Evolutionary conservation across 1,140 invertebrate species (phyloP), one percentile per base, ranked within the genome.

Genomic region (Colletes latitarsis): DNA sequence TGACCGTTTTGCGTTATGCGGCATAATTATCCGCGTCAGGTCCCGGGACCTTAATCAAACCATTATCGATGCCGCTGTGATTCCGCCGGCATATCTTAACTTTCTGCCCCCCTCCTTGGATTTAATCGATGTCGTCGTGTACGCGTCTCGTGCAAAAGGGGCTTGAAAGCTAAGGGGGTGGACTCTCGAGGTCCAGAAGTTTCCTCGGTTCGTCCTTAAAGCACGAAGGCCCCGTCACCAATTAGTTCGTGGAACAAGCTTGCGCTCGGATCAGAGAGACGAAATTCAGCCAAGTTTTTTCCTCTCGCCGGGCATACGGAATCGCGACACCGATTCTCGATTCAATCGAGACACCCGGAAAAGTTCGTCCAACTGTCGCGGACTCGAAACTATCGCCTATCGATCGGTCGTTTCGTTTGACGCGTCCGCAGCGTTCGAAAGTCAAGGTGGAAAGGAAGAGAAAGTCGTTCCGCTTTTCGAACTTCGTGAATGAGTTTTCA

Each of bases 291-390:
- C 8, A 46, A 66, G 17, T 46, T 66, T 66, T 66, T 66, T 49
- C 63, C 63, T 9, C n/a, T 46, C 17, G 1, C 62, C 41, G 6
- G 63, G 63, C 63, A 66, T 66, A 66, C 63, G 41, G 63, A 66
- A 66, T 66, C 63, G 9, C 63, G 41, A 66, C 63, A 66, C 39
- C 63, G 63, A 46, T 66, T 66, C 63, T 46, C 63, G 63, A 66
- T 66, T 66, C 63, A 66, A 69, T 69, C 67, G 67, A 55, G 67
- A 53, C 67, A 53, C 19, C 67, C 19, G 49, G 21, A 55, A 21
- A 55, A 69, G 52, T 69, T 39, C 52, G 19, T 15, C 17, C 43
- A 46, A 43, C 43, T 19, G 43, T 66, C 63, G 63, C 62, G 39
- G 30, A 41, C 12, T 30, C 60, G 14, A 4, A 30, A 17, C 63